phyloP scores from a whole-genome alignment of 2,797 vertebrate genomes.

The Eupleurogrammus muticus region DNA sequence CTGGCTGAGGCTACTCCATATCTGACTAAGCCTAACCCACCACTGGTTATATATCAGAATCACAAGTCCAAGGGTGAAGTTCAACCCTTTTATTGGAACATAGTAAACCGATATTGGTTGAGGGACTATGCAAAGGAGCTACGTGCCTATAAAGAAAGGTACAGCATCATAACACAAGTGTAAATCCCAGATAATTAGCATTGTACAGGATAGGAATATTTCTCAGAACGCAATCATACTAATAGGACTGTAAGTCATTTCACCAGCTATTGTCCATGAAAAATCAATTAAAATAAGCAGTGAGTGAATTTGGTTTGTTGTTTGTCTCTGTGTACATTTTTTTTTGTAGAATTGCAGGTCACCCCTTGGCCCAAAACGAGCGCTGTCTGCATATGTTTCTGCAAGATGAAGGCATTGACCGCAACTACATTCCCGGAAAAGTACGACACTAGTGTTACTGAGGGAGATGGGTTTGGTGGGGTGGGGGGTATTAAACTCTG shows the following conservation, averaged over 20 bases:
- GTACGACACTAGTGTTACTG: constrained; percentile 93
- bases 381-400: constrained; percentile 99
- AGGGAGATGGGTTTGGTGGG: constrained; percentile 33
- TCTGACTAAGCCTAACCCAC: no score
- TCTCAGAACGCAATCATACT: no score
- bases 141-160: no score
- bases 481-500: constrained; percentile 47
- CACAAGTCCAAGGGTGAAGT: no score
- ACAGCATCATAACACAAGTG: no score
- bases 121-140: no score
- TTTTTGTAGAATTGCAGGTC: constrained; percentile 93
- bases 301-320: not conserved
- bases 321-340: constrained; percentile 38
- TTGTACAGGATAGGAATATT: no score
- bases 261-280: not conserved
- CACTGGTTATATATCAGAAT: no score
- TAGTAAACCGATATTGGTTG: no score
- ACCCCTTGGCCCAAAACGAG: constrained; percentile 98
- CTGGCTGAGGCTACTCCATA: no score
- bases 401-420: constrained; percentile 97
- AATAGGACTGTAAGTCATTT: not conserved
- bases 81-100: no score
- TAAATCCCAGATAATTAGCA: no score
- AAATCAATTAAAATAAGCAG: constrained; percentile 12
- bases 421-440: constrained; percentile 96